Conservation (phyloP, 2,888 invertebrate species). For the Metacarcinus magister region DNA sequence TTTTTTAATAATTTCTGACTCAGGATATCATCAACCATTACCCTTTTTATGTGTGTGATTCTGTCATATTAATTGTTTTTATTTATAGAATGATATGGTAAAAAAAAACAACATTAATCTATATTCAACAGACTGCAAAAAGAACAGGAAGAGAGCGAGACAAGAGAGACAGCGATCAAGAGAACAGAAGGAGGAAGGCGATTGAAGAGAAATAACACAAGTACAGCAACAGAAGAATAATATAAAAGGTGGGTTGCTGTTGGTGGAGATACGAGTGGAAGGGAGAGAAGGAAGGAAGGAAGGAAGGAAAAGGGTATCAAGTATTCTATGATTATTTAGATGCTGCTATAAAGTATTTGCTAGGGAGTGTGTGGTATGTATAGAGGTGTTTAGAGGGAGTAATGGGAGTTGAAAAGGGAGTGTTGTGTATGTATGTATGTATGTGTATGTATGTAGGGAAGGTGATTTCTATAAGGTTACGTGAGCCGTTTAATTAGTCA, state of each 20-base stretch:
- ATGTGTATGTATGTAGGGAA: too few relatives aligned
- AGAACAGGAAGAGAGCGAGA: slow-evolving; percentile 64
- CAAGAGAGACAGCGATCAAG: slow-evolving; percentile 61
- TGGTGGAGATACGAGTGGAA: neutral
- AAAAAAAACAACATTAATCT: neutral
- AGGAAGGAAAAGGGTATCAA: neutral
- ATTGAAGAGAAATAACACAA: neutral
- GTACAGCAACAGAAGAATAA: neutral
- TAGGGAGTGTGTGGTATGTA: neutral
- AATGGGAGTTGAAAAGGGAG: neutral
- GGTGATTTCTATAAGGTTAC: too few relatives aligned
- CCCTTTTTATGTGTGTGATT: too few relatives aligned
- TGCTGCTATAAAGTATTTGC: neutral
- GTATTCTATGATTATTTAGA: neutral
- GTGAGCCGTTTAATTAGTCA: too few relatives aligned
- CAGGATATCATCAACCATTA: too few relatives aligned
- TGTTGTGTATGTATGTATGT: neutral
- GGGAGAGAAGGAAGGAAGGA: neutral
- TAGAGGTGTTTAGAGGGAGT: neutral
- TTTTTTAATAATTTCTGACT: too few relatives aligned
- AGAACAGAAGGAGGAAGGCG: slow-evolving; percentile 60
- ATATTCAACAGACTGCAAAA: slow-evolving; percentile 67
- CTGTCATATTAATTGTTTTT: too few relatives aligned
- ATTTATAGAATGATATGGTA: too few relatives aligned
- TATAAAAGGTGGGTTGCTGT: neutral